Conservation (phyloP, 2,113 vertebrate genomes). For the Passer montanus region DNA sequence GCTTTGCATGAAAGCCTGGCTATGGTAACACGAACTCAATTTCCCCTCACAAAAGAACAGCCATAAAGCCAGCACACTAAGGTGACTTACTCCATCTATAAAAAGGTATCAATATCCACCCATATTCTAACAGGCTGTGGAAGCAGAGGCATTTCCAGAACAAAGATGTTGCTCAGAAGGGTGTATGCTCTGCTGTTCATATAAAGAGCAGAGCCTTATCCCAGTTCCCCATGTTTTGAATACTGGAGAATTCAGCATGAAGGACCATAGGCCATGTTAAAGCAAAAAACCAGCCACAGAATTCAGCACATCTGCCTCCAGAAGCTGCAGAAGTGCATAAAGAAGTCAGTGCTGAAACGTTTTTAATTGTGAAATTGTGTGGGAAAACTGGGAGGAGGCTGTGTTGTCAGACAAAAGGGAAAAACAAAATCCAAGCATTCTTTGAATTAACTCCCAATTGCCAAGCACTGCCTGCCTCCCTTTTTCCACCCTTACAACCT, state of each 20-base stretch:
- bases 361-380: background rate
- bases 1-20: background rate
- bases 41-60: background rate
- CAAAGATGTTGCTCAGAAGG: background rate
- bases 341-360: background rate
- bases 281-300: background rate
- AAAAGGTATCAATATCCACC: background rate
- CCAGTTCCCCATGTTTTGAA: background rate
- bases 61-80: background rate
- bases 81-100: background rate
- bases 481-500: background rate
- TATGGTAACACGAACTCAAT: background rate
- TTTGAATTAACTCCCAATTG: background rate
- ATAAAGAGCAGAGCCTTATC: background rate
- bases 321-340: background rate
- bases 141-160: background rate
- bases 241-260: background rate
- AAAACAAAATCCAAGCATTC: background rate
- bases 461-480: slow-evolving; percentile 1
- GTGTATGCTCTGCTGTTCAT: background rate
- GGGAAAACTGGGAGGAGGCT: background rate
- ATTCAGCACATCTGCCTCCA: background rate
- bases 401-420: background rate
- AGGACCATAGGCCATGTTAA: background rate
- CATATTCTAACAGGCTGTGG: background rate